A percentile compares a stretch with the other conserved stretches of the same genome.
Evolutionary conservation across 2,888 invertebrate species (phyloP).

Genomic region (Metalampra italica): DNA sequence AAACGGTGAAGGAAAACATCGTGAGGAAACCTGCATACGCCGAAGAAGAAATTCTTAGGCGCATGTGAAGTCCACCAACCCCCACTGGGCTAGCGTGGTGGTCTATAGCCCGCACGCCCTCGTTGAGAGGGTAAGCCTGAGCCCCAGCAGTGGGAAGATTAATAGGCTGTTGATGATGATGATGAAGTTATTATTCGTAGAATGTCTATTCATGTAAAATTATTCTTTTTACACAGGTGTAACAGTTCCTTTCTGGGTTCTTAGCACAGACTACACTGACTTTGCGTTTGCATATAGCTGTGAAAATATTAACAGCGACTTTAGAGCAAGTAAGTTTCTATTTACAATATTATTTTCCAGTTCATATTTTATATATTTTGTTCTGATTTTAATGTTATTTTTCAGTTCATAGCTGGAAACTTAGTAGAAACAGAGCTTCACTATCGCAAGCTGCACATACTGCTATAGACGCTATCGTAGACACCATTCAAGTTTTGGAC

Average conservation of each 20-base stretch:
- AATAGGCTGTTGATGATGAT: too few relatives aligned
- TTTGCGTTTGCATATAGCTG: conserved; percentile 44
- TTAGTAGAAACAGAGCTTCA: conserved; percentile 39
- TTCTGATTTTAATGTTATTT: conserved; percentile 1
- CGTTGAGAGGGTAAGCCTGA: too few relatives aligned
- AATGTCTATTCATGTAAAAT: too few relatives aligned
- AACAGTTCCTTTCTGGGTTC: conserved; percentile 37
- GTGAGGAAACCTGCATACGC: too few relatives aligned
- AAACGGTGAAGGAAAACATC: too few relatives aligned
- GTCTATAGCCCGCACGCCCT: too few relatives aligned
- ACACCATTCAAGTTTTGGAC: conserved; percentile 35
- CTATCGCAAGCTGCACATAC: conserved; percentile 25
- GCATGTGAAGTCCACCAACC: too few relatives aligned
- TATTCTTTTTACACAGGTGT: neutral
- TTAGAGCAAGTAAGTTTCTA: conserved; percentile 45
- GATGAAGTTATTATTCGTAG: too few relatives aligned
- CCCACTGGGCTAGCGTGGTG: too few relatives aligned
- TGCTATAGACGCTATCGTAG: conserved; percentile 36
- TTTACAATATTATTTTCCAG: neutral
- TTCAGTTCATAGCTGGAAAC: conserved; percentile 65
- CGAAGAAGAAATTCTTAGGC: too few relatives aligned
- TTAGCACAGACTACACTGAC: conserved; percentile 33
- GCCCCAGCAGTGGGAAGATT: too few relatives aligned
- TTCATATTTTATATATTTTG: neutral
- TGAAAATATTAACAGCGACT: conserved; percentile 32